These are phyloP conservation scores for Dorcus hopei DNA, from an alignment of 2,888 invertebrate species.

Conservation along the genomic window DNA sequence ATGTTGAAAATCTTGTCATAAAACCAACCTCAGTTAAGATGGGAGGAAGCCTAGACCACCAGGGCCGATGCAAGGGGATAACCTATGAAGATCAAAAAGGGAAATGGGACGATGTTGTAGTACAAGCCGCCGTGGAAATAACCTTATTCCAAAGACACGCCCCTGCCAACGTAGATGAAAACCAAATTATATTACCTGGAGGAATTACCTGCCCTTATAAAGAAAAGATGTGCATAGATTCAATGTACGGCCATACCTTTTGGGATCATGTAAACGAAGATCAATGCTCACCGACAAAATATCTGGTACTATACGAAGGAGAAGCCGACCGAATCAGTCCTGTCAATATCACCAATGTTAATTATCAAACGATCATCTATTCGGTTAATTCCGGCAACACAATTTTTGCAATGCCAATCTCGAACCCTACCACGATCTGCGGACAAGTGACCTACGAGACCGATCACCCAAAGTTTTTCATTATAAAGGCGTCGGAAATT, in stretches of 20 bases:
- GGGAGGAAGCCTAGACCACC: constrained; percentile 1
- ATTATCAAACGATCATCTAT: constrained; percentile 1
- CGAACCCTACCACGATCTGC: not conserved
- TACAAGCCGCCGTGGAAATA: constrained; percentile 5
- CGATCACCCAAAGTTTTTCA: constrained; percentile 5
- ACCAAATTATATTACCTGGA: constrained; percentile 7
- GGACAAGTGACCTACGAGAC: constrained; percentile 1
- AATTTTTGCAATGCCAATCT: constrained; percentile 3
- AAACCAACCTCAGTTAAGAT: constrained; percentile 1
- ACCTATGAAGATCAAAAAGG: constrained; percentile 7
- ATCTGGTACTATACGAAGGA: constrained; percentile 3
- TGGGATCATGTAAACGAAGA: not conserved
- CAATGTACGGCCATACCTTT: constrained; percentile 3
- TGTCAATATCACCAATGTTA: not conserved
- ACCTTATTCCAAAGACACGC: not conserved
- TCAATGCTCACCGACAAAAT: not conserved
- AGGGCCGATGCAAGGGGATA: not conserved
- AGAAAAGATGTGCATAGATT: constrained; percentile 6
- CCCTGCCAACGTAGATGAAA: constrained; percentile 1
- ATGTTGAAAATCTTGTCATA: not conserved
- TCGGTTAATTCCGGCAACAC: not conserved
- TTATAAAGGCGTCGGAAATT: constrained; percentile 4
- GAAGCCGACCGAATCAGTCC: constrained; percentile 1
- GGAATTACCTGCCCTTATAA: constrained; percentile 4
- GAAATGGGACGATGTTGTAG: not conserved